A percentile compares a stretch with the other conserved stretches of the same genome.
Conservation (phyloP, 2,888 invertebrate genomes). For the Amiota communis region DNA sequence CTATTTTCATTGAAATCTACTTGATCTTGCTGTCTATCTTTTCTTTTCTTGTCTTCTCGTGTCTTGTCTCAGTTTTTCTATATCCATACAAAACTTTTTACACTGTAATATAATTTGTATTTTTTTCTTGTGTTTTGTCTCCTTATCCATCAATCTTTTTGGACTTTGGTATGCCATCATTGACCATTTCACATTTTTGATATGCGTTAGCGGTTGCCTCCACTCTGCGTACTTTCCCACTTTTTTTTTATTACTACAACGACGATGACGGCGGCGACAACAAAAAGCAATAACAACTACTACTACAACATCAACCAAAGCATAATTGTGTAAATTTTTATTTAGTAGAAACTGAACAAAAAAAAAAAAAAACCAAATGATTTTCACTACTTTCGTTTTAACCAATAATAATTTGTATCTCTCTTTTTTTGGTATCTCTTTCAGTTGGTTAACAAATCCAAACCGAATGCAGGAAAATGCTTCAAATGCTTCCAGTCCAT, state of each 20-base stretch:
- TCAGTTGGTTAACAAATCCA: not conserved
- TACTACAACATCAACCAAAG: slow-evolving; percentile 13
- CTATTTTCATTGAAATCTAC: too few species aligned
- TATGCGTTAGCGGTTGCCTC: slow-evolving; percentile 53
- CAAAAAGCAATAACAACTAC: slow-evolving; percentile 6
- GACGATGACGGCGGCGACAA: not conserved
- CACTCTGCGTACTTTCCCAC: too few species aligned
- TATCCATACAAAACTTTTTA: too few species aligned
- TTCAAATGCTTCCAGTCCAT: too few species aligned
- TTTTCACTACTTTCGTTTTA: slow-evolving; percentile 29
- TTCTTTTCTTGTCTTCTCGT: too few species aligned
- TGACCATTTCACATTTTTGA: slow-evolving; percentile 53
- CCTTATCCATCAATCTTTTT: slow-evolving; percentile 38
- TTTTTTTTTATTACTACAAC: too few species aligned
- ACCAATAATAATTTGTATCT: slow-evolving; percentile 7
- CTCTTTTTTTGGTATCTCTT: slow-evolving; percentile 5
- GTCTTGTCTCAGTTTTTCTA: too few species aligned
- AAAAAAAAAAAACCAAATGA: not conserved
- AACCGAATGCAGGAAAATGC: too few species aligned
- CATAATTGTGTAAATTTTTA: slow-evolving; percentile 25
- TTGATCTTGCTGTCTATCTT: too few species aligned
- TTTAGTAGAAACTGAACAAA: slow-evolving; percentile 5
- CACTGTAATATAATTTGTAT: too few species aligned
- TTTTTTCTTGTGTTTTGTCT: slow-evolving; percentile 26
- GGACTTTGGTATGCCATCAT: slow-evolving; percentile 48